Conservation (phyloP, 1,140 invertebrate genomes). For the Trialeurodes vaporariorum region DNA sequence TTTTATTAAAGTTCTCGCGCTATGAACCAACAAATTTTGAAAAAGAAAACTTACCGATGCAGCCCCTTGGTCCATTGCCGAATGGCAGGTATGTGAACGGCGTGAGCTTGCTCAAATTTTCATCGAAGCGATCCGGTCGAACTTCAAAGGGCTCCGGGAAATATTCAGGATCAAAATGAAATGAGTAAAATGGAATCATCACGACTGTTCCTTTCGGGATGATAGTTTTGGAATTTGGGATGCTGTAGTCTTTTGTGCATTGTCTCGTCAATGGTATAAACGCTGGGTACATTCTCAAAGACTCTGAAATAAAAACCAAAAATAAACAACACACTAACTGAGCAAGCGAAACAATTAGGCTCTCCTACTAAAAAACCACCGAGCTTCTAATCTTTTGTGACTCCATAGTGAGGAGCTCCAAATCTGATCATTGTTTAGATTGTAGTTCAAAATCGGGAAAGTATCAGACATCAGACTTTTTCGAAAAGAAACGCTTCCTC, state of each 20-base stretch:
- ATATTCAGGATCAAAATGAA: conserved; percentile 41
- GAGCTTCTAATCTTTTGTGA: too few relatives aligned
- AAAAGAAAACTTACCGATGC: conserved; percentile 45
- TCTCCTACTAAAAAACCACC: too few relatives aligned
- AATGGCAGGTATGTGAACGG: conserved; percentile 54
- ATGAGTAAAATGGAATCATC: conserved; percentile 44
- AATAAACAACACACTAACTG: too few relatives aligned
- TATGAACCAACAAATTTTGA: too few relatives aligned
- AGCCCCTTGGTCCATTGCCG: conserved; percentile 60
- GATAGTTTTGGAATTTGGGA: conserved; percentile 43
- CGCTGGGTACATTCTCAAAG: conserved; percentile 33
- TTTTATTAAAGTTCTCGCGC: too few relatives aligned
- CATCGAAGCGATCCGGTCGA: conserved; percentile 44
- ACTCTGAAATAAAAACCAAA: conserved; percentile 13
- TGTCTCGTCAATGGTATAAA: conserved; percentile 34
- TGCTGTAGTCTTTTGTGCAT: conserved; percentile 37
- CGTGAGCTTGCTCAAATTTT: conserved; percentile 32
- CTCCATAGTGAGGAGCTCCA: too few relatives aligned
- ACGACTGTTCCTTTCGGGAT: conserved; percentile 47
- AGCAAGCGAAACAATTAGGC: too few relatives aligned
- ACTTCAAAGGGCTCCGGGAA: conserved; percentile 44
- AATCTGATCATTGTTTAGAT: too few relatives aligned
- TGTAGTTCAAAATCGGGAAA: too few relatives aligned
- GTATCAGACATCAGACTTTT: too few relatives aligned
- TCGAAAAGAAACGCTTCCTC: too few relatives aligned